These are phyloP conservation scores for Ammodytes dubius DNA, from an alignment of 2,113 vertebrate species.

Conservation along the genomic window DNA sequence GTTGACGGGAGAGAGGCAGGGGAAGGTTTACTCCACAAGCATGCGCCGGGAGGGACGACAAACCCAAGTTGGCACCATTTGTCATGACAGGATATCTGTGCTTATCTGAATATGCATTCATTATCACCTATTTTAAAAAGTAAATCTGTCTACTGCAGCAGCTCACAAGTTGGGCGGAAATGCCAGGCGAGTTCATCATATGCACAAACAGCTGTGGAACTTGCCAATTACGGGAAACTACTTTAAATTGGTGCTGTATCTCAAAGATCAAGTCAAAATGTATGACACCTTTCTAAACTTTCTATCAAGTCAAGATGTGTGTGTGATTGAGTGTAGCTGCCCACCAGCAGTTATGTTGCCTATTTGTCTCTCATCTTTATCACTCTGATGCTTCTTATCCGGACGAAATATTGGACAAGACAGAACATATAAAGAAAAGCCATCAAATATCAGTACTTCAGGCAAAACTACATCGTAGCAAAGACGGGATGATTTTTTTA, in stretches of 20 bases:
- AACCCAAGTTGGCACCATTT: slow-evolving; percentile 47
- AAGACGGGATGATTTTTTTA: not conserved
- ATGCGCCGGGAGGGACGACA: slow-evolving; percentile 60
- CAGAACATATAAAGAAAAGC: slow-evolving; percentile 3
- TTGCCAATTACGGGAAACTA: not conserved
- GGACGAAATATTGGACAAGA: not conserved
- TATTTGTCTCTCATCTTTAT: slow-evolving; percentile 1
- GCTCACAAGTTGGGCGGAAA: not conserved
- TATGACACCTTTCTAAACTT: not conserved
- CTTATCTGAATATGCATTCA: slow-evolving; percentile 49
- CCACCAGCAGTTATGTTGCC: not conserved
- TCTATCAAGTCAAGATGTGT: no score
- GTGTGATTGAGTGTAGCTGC: not conserved
- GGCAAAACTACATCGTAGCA: not conserved
- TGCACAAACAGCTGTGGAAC: not conserved
- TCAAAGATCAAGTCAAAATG: not conserved
- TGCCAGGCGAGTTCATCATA: not conserved
- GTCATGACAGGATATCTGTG: slow-evolving; percentile 32
- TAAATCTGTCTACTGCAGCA: not conserved
- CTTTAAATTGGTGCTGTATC: not conserved
- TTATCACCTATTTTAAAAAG: slow-evolving; percentile 25
- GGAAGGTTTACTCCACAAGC: slow-evolving; percentile 63
- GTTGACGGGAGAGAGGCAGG: slow-evolving; percentile 58
- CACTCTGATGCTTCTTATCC: not conserved
- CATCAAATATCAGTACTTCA: not conserved